Percentiles rank a stretch among this genome's conserved stretches.
Evolutionary conservation across 2,888 invertebrate species (phyloP).

Genomic region (Melipona beecheii): DNA sequence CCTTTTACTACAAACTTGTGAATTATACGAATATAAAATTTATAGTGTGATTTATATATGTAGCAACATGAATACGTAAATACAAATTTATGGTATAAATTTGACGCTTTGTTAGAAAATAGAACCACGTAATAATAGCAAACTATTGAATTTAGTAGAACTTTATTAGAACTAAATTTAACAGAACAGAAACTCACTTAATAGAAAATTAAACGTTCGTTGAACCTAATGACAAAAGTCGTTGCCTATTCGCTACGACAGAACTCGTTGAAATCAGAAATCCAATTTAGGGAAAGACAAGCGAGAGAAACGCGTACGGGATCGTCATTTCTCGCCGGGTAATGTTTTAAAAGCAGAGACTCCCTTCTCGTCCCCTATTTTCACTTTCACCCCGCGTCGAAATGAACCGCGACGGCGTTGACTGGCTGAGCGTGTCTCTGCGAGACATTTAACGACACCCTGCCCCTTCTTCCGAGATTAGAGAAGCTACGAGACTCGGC

Average conservation of each 20-base stretch:
- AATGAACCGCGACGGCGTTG: constrained; percentile 14
- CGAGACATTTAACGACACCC: constrained; percentile 33
- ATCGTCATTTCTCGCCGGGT: neutral
- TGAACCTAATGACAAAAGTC: neutral
- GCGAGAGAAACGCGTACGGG: neutral
- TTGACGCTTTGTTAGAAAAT: no score
- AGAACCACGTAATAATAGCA: no score
- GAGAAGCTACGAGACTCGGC: constrained; percentile 12
- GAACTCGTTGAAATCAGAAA: neutral
- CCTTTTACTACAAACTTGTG: no score
- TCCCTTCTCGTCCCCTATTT: neutral
- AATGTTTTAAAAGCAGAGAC: constrained; percentile 4
- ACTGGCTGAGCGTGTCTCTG: neutral
- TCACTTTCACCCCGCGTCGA: constrained; percentile 31
- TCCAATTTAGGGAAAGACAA: neutral
- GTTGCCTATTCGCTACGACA: neutral
- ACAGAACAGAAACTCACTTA: no score
- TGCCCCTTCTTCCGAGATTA: constrained; percentile 18
- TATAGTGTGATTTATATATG: no score
- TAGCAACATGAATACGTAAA: no score
- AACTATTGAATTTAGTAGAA: neutral
- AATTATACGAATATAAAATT: no score
- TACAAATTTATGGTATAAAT: no score
- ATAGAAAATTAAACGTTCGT: neutral
- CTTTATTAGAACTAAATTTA: neutral